Evolutionary conservation across 2,888 invertebrate species (phyloP), one percentile per base, ranked within the genome.

Genomic region (Pammene aurita): DNA sequence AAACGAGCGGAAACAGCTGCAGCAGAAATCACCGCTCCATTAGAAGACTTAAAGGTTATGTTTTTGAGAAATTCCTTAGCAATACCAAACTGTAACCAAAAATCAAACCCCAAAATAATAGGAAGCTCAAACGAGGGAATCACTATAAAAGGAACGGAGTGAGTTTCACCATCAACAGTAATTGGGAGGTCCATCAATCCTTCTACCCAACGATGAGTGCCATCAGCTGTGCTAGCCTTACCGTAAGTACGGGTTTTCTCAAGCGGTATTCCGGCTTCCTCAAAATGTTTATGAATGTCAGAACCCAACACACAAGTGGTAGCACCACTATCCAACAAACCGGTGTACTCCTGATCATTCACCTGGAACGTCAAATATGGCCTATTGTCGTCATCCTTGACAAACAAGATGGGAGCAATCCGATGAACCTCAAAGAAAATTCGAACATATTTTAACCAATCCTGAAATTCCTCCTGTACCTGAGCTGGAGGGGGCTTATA

Each of bases 251-350:
- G 0, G 5, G 38, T 14, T 0, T 4, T 6, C 5, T 18, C 18
- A 9, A 52, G 26, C 10, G 41, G 5, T 4, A 42, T 26, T 13
- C 55, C 64, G 2, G 55, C 11, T 5, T 64, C n/a, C 7, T 44
- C 13, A 64, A 64, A 64, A 14, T n/a, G 5, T 0, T 14, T 0
- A 35, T 64, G 55, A 6, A 2, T 7, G 35, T 64, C n/a, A n/a
- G n/a, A n/a, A n/a, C 35, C 64, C 11, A 64, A 14, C 9, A 64
- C 63, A 42, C 64, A 64, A 13, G 34, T 44, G 13, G 44, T 55
- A 0, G 64, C 64, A 18, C 64, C 64, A 55, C 64, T 64, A 13
- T 64, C 64, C 55, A 64, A 35, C 34, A 64, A 64, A 13, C 64
- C 64, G 2, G 54, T 44, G 44, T 44, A 46, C 7, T 26, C 14